These are phyloP conservation scores for Caerostris darwini DNA, from an alignment of 1,140 invertebrate species.

Conservation along the genomic window DNA sequence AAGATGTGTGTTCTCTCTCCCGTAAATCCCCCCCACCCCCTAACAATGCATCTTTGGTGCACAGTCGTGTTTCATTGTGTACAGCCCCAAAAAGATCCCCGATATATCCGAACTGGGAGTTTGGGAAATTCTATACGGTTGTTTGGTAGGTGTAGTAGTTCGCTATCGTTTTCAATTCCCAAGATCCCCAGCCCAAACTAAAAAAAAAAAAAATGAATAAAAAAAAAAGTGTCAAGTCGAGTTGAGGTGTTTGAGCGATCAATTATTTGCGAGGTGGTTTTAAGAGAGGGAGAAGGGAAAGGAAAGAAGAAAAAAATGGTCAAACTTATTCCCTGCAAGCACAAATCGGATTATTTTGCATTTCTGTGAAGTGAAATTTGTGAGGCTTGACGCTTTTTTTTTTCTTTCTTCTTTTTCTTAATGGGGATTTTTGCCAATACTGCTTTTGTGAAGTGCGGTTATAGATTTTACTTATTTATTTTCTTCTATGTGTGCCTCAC, in stretches of 20 bases:
- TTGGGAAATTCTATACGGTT: conserved; percentile 54
- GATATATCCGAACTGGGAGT: conserved; percentile 15
- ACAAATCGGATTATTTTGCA: conserved; percentile 57
- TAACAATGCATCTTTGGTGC: conserved; percentile 26
- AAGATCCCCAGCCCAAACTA: neutral
- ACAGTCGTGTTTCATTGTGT: neutral
- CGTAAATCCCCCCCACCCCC: neutral
- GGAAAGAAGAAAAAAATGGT: neutral
- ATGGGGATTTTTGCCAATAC: neutral
- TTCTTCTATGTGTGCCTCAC: neutral
- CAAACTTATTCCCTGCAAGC: neutral
- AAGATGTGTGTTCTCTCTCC: neutral
- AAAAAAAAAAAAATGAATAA: neutral
- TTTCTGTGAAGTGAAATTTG: conserved; percentile 5
- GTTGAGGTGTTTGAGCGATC: conserved; percentile 63
- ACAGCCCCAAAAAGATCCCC: conserved; percentile 31
- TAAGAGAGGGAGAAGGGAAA: neutral
- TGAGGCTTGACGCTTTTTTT: neutral
- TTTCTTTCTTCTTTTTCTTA: neutral
- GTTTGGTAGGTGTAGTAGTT: conserved; percentile 38
- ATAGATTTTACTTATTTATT: neutral
- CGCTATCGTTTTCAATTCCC: neutral
- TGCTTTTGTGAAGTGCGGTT: neutral
- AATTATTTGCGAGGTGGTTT: conserved; percentile 61
- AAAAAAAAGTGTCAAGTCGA: conserved; percentile 22